phyloP scores from a whole-genome alignment of 2,888 invertebrate genomes.

The Rhamphomyia laevipes region DNA sequence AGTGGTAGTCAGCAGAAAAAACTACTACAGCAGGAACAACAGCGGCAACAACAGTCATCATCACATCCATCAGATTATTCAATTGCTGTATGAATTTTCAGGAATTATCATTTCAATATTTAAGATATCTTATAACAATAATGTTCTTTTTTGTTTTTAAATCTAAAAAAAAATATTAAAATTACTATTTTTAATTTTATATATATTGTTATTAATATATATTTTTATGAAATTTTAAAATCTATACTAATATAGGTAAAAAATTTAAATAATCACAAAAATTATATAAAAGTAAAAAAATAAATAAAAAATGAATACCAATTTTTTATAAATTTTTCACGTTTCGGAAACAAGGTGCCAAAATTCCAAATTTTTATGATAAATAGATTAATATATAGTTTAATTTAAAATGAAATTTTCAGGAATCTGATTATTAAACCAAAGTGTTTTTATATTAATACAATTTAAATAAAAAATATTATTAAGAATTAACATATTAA shows the following conservation, averaged over 20 bases:
- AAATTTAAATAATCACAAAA: no score
- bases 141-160: neutral
- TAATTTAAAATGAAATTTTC: no score
- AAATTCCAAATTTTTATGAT: conserved; percentile 9
- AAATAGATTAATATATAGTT: no score
- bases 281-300: conserved; percentile 2
- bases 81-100: conserved; percentile 52
- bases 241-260: no score
- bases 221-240: no score
- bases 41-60: conserved; percentile 37
- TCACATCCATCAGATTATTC: conserved; percentile 60
- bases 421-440: no score
- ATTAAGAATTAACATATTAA: no score
- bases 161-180: neutral
- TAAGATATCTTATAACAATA: no score
- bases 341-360: conserved; percentile 15
- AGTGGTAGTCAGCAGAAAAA: conserved; percentile 28
- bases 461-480: no score
- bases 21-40: conserved; percentile 15
- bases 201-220: neutral
- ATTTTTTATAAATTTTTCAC: conserved; percentile 8
- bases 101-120: no score
- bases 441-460: no score
- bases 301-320: neutral
- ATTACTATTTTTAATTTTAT: neutral